Base-by-base conservation (phyloP, 2,113 vertebrate species). In the Mormyrus iriodes region DNA sequence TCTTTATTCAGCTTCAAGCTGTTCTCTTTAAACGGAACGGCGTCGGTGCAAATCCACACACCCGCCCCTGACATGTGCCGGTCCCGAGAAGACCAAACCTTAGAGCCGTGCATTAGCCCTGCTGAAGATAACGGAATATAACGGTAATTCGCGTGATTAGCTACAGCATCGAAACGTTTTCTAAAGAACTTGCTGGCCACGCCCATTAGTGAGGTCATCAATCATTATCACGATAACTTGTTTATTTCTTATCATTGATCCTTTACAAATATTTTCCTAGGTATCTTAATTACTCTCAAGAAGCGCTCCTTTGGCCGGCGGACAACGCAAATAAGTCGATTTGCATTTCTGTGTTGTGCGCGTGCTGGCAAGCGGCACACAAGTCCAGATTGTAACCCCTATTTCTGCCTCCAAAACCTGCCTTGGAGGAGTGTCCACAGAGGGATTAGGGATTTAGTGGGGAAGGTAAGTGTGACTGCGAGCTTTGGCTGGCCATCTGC, bases 381-480 rank as follows among this genome's bases (percentile, higher is more conserved):
- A 95, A 95, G 97, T 99, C 98, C 98, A 99, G 98, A 99, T 99
- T 99, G 98, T 98, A 99, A 98, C 97, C 97, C 98, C 97, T 97
- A 94, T 99, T 98, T 97, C 97, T 98, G 97, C 97, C 97, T 98
- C 97, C 97, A 98, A 98, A 99, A 98, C 97, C 98, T 97, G 98
- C 97, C 98, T 99, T 99, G 98, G 98, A 98, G 98, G 97, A 97
- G 97, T 97, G 97, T 98, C 97, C 97, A 97, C 97, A 95, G 97
- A 98, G 97, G 98, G 98, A 99, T 99, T 99, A 98, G 97, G 98
- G 98, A 98, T 99, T 99, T 99, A 99, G 97, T 97, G 97, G 97
- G 97, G 97, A 99, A 99, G 98, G 98, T 99, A 99, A 99, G 98
- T 99, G 98, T 99, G 98, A 99, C 98, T 99, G 98, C 97, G 98